Base-by-base conservation (phyloP, 1,140 invertebrate genomes). In the Drosophila neocordata region DNA sequence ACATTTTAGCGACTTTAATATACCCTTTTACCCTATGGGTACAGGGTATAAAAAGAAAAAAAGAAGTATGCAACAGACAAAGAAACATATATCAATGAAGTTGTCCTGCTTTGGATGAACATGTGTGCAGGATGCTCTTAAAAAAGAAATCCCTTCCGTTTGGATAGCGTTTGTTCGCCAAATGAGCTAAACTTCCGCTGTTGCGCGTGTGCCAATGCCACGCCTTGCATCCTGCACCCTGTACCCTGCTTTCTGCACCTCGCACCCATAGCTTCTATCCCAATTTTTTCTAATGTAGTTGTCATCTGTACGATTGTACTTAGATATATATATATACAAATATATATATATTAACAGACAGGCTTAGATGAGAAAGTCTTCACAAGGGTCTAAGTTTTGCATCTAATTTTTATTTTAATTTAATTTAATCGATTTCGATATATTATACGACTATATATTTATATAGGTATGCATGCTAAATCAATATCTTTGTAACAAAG, bases 111-210 rank as follows among this genome's bases (percentile, higher is more conserved):
- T 68, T 64, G 15, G 15, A 56, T 15, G 72, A 73, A 73, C 82
- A 73, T 88, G 82, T 82, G 83, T 72, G 58, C 82, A 87, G 82
- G 82, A 87, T 87, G 82, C 82, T 68, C 73, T 87, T 82, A 87
- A 87, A 87, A 88, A 76, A 79, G 82, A 81, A 88, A 87, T 88
- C 82, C 78, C 75, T 79, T 88, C 82, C 83, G 78, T 53, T 84
- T 60, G 15, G 64, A 58, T 65, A 52, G 59, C 69, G n/a, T 72
- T 56, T 55, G 73, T 72, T 64, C 65, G 83, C 78, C 75, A 87
- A 87, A 87, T 87, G 82, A 87, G 83, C 79, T 87, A 75, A 66
- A 87, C 82, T 88, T 87, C 82, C 82, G 82, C 7, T 87, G 74
- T 70, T 82, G 68, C 82, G 83, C 82, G 82, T 87, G 82, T 67